Percentiles rank a stretch among this genome's conserved stretches.
These are phyloP conservation scores for Galerucella pusilla DNA, from an alignment of 2,888 invertebrate genomes.

Conservation along the genomic window DNA sequence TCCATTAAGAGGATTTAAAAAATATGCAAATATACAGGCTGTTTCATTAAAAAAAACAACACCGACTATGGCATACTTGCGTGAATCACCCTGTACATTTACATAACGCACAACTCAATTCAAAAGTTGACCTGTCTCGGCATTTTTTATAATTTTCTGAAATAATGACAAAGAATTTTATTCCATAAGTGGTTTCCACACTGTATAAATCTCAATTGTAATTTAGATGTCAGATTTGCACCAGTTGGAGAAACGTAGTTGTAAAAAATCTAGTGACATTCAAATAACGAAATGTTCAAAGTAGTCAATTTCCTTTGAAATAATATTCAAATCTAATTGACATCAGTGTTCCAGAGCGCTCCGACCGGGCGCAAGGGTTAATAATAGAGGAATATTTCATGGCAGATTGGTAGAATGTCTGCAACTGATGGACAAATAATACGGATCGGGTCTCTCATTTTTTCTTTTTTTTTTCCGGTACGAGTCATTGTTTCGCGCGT, in stretches of 20 bases:
- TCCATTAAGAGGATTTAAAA: no score
- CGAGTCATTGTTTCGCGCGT: conserved; percentile 59
- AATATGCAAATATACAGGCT: no score
- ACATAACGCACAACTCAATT: no score
- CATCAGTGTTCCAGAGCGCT: conserved; percentile 21
- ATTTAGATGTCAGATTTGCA: background rate
- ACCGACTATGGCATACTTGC: no score
- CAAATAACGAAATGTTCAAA: conserved; percentile 15
- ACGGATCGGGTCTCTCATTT: conserved; percentile 57
- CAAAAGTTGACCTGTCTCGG: no score
- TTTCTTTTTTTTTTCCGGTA: conserved; percentile 57
- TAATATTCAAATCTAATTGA: conserved; percentile 34
- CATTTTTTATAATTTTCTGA: no score
- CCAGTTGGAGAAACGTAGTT: background rate
- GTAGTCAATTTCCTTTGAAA: conserved; percentile 26
- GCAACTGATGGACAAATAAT: conserved; percentile 63
- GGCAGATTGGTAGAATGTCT: conserved; percentile 53
- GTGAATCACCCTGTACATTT: no score
- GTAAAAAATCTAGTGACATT: conserved; percentile 9
- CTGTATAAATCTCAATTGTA: background rate
- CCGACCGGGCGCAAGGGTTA: conserved; percentile 25
- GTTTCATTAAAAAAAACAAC: no score
- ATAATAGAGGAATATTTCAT: conserved; percentile 35
- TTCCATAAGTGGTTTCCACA: no score
- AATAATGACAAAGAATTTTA: no score